Conservation (phyloP, 2,888 invertebrate genomes). For the Biston stratarius region DNA sequence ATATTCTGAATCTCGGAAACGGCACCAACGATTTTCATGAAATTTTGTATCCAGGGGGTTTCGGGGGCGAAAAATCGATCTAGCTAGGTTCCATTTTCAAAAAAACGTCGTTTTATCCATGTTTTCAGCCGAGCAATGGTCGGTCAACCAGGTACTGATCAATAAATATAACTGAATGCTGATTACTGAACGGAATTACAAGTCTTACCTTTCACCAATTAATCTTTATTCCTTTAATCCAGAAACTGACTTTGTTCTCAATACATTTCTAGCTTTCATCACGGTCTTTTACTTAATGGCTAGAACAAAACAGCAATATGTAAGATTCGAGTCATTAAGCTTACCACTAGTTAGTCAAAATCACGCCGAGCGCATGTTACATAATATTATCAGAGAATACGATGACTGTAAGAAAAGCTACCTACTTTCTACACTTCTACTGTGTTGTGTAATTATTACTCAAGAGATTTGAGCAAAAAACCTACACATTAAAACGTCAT, state of each 20-base stretch:
- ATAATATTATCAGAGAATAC: constrained; percentile 29
- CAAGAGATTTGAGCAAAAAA: constrained; percentile 20
- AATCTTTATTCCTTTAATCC: background rate
- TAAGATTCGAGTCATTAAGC: constrained; percentile 5
- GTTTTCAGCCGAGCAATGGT: too few relatives aligned
- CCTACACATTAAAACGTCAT: background rate
- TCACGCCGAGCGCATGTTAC: constrained; percentile 24
- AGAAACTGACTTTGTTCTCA: background rate
- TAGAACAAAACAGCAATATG: constrained; percentile 25
- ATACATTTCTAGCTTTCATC: constrained; percentile 10
- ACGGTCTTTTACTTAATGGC: background rate
- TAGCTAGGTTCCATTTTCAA: too few relatives aligned
- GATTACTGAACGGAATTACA: too few relatives aligned
- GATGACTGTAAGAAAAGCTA: constrained; percentile 40
- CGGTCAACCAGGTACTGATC: too few relatives aligned
- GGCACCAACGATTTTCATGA: too few relatives aligned
- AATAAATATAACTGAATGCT: too few relatives aligned
- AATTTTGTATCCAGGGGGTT: too few relatives aligned
- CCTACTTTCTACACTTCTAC: constrained; percentile 34
- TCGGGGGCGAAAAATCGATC: too few relatives aligned
- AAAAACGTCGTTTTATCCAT: too few relatives aligned
- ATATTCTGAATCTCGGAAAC: too few relatives aligned
- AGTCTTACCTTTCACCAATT: too few relatives aligned
- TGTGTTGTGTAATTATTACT: constrained; percentile 26
- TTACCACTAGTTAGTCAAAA: constrained; percentile 3